Base-by-base conservation (phyloP, 2,113 vertebrate genomes). In the Sinocyclocheilus anshuiensis region DNA sequence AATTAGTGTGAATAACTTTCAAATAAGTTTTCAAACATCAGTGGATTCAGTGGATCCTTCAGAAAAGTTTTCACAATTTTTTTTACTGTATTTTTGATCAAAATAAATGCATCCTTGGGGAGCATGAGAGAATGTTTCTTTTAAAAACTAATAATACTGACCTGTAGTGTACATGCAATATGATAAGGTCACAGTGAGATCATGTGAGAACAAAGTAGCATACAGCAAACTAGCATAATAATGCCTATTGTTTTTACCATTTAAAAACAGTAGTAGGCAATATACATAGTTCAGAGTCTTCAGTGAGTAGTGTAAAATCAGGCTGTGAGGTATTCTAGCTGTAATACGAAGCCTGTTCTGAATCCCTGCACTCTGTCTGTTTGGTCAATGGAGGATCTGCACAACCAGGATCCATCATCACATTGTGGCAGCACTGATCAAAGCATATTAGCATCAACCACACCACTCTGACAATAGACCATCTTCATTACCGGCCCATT, bases 271-370 rank as follows among this genome's bases (percentile, higher is more conserved):
- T 12, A 42, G 16, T 20, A 69, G 65, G 15, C 65, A 69, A 2
- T 33, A 22, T 11, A 42, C 4, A 42, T 42, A n/a, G 36, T 74
- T 4, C 9, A 4, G 3, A 42, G 16, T 39, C 9, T 39, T 22
- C 36, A 42, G 18, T 42, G 13, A 45, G 10, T n/a, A 6, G 18
- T 74, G 18, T 74, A 22, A 42, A 9, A 45, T 93, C 1, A 26
- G 11, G 11, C 93, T 18, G 15, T 55, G 53, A 55, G 1, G 50
- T 15, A 5, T 15, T 50, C 12, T 16, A 55, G 53, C 53, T 55
- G 53, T 55, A 55, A 94, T 29, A 84, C 88, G 89, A 29, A 86
- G 87, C 91, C 92, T 93, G 90, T 89, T 86, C 74, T 63, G 18
- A 39, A 82, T 71, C 50, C 81, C 20, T 36, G 69, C 78, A 36